These are phyloP conservation scores for Olivierus martensii DNA, from an alignment of 1,140 invertebrate genomes.

Conservation along the genomic window DNA sequence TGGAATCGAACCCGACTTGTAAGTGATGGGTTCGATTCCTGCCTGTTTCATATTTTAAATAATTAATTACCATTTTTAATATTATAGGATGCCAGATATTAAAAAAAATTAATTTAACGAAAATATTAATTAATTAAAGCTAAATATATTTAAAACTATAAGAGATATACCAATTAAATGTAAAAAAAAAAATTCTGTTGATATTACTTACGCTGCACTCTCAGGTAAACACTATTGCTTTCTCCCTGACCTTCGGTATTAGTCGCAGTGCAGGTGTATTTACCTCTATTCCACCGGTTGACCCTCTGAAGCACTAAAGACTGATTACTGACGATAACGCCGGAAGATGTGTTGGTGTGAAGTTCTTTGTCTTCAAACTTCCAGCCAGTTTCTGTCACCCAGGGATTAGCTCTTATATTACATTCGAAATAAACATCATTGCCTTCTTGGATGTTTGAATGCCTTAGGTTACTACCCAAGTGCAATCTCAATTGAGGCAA, in stretches of 20 bases:
- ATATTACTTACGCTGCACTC: slow-evolving; percentile 56
- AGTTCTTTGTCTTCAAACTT: slow-evolving; percentile 58
- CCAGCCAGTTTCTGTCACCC: slow-evolving; percentile 62
- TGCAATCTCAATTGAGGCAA: slow-evolving; percentile 21
- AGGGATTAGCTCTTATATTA: slow-evolving; percentile 72
- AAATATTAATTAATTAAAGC: no score
- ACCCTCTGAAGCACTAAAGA: slow-evolving; percentile 32
- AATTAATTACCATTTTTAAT: no score
- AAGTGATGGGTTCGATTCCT: no score
- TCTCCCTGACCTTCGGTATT: slow-evolving; percentile 80
- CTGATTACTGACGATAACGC: slow-evolving; percentile 73
- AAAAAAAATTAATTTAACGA: no score
- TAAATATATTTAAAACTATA: no score
- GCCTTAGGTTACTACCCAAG: slow-evolving; percentile 22
- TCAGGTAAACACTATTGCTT: slow-evolving; percentile 62
- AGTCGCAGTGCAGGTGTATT: slow-evolving; percentile 71
- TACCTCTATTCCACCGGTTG: slow-evolving; percentile 22
- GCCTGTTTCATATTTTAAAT: no score
- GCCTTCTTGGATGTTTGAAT: slow-evolving; percentile 38
- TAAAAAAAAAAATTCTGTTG: no score
- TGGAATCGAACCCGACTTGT: no score
- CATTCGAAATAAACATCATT: slow-evolving; percentile 84
- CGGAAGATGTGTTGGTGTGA: slow-evolving; percentile 55
- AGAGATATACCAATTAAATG: no score
- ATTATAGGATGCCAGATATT: no score